A percentile compares a stretch with the other conserved stretches of the same genome.
Conservation (phyloP, 2,888 invertebrate genomes). For the Caenorhabditis angaria region DNA sequence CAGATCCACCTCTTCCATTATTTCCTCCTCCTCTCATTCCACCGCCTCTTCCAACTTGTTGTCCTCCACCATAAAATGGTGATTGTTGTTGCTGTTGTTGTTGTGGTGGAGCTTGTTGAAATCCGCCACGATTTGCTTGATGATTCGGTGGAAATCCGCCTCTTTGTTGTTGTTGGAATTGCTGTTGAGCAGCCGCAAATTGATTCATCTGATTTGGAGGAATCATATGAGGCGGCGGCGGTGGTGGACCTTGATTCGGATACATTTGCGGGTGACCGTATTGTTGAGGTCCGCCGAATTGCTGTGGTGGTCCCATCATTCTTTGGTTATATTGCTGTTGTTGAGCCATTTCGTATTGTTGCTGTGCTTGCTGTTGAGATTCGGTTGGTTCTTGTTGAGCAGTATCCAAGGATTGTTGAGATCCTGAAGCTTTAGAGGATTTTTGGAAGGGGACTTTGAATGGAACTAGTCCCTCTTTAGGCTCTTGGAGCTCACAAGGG, state of each 20-base stretch:
- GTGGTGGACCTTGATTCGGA: not conserved
- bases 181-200: not conserved
- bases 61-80: not conserved
- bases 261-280: not conserved
- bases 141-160: not conserved
- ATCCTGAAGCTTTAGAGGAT: no score
- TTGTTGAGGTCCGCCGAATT: no score
- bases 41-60: not conserved
- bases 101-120: slow-evolving; percentile 16
- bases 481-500: no score
- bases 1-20: not conserved
- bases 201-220: slow-evolving; percentile 6
- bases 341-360: not conserved
- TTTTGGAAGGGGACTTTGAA: no score
- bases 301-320: no score
- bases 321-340: no score
- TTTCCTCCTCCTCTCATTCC: not conserved
- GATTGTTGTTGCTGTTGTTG: slow-evolving; percentile 1
- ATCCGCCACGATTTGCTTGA: not conserved
- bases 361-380: not conserved
- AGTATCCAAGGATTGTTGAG: not conserved
- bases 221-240: not conserved
- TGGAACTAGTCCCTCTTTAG: no score
- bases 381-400: not conserved
- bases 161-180: slow-evolving; percentile 1